These are phyloP conservation scores for Cryptocheilus praepositus DNA, from an alignment of 2,888 invertebrate species.

Conservation along the genomic window DNA sequence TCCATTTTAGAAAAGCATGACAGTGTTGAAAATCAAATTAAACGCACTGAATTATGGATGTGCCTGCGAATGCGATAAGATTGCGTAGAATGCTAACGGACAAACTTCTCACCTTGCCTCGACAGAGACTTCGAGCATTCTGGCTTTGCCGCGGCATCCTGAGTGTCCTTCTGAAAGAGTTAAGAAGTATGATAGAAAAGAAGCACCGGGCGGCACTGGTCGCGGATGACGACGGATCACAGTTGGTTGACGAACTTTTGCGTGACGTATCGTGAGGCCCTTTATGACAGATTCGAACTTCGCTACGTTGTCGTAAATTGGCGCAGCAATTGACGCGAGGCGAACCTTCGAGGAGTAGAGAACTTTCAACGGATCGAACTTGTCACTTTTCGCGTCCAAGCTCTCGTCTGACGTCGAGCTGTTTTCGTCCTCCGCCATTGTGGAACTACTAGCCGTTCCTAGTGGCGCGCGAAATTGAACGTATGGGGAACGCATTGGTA, in stretches of 20 bases:
- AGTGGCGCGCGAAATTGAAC: too few relatives aligned
- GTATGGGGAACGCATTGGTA: too few relatives aligned
- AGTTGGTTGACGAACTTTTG: slow-evolving; percentile 50
- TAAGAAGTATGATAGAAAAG: background rate
- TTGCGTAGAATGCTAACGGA: background rate
- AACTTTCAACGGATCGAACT: slow-evolving; percentile 84
- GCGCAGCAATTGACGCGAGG: slow-evolving; percentile 78
- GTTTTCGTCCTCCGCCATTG: slow-evolving; percentile 62
- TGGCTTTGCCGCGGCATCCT: slow-evolving; percentile 18
- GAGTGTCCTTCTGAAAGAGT: slow-evolving; percentile 41
- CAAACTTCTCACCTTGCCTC: slow-evolving; percentile 63
- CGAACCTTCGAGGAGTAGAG: slow-evolving; percentile 79
- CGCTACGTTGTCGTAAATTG: slow-evolving; percentile 82
- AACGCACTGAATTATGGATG: background rate
- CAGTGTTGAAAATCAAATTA: background rate
- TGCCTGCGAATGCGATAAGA: too few relatives aligned
- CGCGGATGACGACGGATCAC: background rate
- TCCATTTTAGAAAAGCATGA: too few relatives aligned
- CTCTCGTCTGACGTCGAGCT: slow-evolving; percentile 72
- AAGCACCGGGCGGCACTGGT: background rate
- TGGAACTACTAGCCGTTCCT: slow-evolving; percentile 26
- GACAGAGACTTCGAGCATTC: slow-evolving; percentile 56
- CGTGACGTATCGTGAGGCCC: slow-evolving; percentile 69
- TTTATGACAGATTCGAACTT: slow-evolving; percentile 78
- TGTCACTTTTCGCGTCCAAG: slow-evolving; percentile 77